These are phyloP conservation scores for Ceyx margarethae DNA, from an alignment of 2,113 vertebrate genomes.

Conservation along the genomic window DNA sequence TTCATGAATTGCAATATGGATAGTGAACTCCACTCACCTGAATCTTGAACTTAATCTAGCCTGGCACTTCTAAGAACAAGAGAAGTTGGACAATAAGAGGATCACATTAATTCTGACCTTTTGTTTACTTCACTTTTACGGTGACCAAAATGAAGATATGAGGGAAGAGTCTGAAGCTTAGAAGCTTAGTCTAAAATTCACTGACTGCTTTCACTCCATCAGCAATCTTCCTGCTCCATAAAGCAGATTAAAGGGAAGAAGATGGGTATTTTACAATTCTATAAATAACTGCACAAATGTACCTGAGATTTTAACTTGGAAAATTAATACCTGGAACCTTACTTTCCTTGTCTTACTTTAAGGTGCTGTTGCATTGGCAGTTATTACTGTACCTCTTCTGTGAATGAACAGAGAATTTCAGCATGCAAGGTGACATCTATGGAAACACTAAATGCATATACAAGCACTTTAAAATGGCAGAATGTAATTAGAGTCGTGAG, in stretches of 20 bases:
- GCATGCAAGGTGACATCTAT: neutral
- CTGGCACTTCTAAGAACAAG: neutral
- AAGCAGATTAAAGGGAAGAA: neutral
- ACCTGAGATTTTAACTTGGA: neutral
- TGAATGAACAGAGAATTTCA: neutral
- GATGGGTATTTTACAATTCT: neutral
- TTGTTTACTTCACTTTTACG: neutral
- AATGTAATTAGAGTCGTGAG: conserved; percentile 24
- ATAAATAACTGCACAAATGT: neutral
- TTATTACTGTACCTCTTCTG: neutral
- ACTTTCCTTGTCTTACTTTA: neutral
- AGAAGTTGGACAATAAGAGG: neutral
- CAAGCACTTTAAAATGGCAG: conserved; percentile 2
- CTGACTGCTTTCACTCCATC: neutral
- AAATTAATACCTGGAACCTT: neutral
- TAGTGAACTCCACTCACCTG: neutral
- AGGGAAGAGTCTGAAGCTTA: neutral
- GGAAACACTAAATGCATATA: neutral
- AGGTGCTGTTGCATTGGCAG: neutral
- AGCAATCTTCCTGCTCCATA: neutral
- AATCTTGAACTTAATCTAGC: neutral
- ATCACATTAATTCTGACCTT: neutral
- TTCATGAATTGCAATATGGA: neutral
- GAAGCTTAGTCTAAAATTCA: neutral
- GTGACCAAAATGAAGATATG: neutral